Conservation (phyloP, 1,140 invertebrate genomes). For the Aphidius gifuensis region DNA sequence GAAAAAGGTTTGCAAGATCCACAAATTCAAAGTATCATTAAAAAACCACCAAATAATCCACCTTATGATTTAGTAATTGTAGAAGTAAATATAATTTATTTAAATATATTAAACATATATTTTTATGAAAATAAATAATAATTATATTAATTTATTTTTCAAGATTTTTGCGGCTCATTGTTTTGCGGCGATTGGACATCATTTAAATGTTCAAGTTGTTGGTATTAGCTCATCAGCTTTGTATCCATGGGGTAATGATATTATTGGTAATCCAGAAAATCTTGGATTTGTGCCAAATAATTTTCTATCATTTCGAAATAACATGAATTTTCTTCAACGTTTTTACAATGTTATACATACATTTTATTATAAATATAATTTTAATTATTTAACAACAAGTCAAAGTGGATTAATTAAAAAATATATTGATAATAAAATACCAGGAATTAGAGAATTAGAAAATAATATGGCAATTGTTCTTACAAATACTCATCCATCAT, state of each 20-base stretch:
- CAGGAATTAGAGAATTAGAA: conserved; percentile 46
- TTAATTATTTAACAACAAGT: conserved; percentile 26
- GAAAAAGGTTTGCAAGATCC: conserved; percentile 23
- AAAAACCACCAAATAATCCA: conserved; percentile 36
- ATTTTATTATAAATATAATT: conserved; percentile 24
- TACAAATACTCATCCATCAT: conserved; percentile 58
- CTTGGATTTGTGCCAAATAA: conserved; percentile 61
- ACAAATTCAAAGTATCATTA: conserved; percentile 32
- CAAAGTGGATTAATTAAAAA: conserved; percentile 43
- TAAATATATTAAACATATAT: neutral
- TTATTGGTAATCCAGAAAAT: conserved; percentile 63
- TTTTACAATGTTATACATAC: conserved; percentile 52
- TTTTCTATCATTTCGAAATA: conserved; percentile 54
- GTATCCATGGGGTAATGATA: conserved; percentile 62
- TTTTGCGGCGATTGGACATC: conserved; percentile 56
- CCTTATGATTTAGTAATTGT: conserved; percentile 38
- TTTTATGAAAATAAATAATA: neutral
- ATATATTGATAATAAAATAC: conserved; percentile 47
- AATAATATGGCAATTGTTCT: conserved; percentile 56
- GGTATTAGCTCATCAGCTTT: conserved; percentile 59
- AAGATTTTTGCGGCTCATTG: conserved; percentile 46
- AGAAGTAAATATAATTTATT: conserved; percentile 29
- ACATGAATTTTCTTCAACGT: conserved; percentile 62
- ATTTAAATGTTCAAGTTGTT: conserved; percentile 60
- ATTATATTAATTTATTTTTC: conserved; percentile 12